Percentiles rank a stretch among this genome's conserved stretches.
Conservation (phyloP, 2,888 invertebrate species). For the Vandiemenella viatica region DNA sequence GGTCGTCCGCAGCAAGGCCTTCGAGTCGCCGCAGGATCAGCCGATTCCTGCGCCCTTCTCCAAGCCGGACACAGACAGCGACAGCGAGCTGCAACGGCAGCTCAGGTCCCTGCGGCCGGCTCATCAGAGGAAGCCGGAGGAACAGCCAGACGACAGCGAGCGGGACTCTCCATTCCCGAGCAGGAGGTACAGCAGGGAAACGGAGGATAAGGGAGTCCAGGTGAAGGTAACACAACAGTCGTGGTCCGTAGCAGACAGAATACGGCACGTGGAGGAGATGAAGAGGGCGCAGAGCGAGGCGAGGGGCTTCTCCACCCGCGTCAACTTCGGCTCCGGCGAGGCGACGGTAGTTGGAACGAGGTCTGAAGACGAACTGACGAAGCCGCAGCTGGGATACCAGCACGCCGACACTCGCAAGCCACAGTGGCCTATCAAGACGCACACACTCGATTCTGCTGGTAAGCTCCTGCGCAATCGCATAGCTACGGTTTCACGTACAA, state of each 20-base stretch:
- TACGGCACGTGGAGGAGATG: conserved; percentile 32
- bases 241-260: conserved; percentile 35
- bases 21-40: neutral
- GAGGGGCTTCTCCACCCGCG: conserved; percentile 42
- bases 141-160: neutral
- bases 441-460: no score
- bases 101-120: conserved; percentile 16
- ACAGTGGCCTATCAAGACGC: no score
- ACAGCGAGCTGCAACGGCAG: conserved; percentile 14
- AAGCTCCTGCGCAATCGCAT: no score
- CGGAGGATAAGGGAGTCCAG: neutral
- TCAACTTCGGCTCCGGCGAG: conserved; percentile 35
- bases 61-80: neutral
- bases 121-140: neutral
- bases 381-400: neutral
- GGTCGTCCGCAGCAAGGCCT: conserved; percentile 23
- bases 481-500: no score
- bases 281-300: conserved; percentile 8
- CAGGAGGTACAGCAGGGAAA: neutral
- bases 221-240: conserved; percentile 17
- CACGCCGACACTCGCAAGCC: no score
- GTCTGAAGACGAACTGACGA: conserved; percentile 1
- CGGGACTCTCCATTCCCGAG: neutral
- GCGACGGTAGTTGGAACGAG: conserved; percentile 27
- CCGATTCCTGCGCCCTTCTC: neutral